Base-by-base conservation (phyloP, 2,888 invertebrate species). In the Acronicta aceris region DNA sequence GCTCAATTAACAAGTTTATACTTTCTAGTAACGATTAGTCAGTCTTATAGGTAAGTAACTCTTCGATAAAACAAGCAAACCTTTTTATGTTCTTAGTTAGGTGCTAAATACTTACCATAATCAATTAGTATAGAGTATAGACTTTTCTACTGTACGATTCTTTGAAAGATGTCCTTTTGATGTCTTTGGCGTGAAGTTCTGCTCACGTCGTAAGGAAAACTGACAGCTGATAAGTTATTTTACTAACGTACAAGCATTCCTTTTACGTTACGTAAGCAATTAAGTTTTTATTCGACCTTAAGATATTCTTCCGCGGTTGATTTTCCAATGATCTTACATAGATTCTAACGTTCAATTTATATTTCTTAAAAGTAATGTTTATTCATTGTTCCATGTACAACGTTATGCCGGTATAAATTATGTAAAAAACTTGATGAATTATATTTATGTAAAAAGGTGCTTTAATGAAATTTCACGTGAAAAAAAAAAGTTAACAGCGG, bases 161-260 rank as follows among this genome's bases (percentile, higher is more conserved):
- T 38, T 51, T 21, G 0, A 45, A 7, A 45, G 4, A 25, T 13
- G 13, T 45, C 13, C 25, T 21, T 38, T 13, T 16, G 25, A 36
- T 49, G 12, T 49, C 49, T 40, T 50, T 54, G 21, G 17, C 25
- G 13, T 27, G 27, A 17, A 47, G 46, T 38, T 52, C 15, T 43
- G 36, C 21, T 42, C 10, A 42, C 21, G 33, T 25, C 10, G 42
- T 45, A 50, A 50, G 53, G 46, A 72, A 55, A 65, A 54, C 51
- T 59, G 43, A 66, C 38, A 57, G 25, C 33, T 46, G 57, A 53
- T 66, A 59, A 56, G 45, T 66, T 45, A 60, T 66, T 51, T 60
- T 56, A 59, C 59, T 59, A 71, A 59, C 59, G 45, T 51, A 53
- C 59, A 60, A 71, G 56, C 67, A 66, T 72, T 72, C 72, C 67